Conservation (phyloP, 2,113 vertebrate species). For the Galeopterus variegatus region DNA sequence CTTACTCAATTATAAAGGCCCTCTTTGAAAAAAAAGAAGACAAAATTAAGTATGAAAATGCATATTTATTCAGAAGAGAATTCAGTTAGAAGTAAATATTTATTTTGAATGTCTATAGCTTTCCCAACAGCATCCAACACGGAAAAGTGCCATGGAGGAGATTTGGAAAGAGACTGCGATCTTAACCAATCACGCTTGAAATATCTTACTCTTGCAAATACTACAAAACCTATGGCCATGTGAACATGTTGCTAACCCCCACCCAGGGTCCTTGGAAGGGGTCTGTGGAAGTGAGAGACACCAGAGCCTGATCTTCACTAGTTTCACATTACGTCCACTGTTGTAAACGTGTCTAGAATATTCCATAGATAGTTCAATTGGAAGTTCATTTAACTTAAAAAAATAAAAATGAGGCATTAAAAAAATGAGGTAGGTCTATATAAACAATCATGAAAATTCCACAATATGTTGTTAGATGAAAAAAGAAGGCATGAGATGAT, state of each 20-base stretch:
- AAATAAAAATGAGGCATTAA: not conserved
- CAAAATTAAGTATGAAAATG: constrained; percentile 51
- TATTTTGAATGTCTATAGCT: constrained; percentile 50
- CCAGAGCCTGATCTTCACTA: not conserved
- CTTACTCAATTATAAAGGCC: not conserved
- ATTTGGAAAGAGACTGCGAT: not conserved
- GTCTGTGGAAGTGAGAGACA: not conserved
- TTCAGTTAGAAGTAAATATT: constrained; percentile 61
- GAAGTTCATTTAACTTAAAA: constrained; percentile 32
- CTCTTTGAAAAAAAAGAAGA: constrained; percentile 7
- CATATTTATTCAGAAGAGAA: constrained; percentile 21
- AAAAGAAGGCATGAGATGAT: not conserved
- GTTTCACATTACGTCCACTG: not conserved
- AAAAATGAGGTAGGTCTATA: not conserved
- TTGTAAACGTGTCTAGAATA: not conserved
- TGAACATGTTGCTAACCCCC: not conserved
- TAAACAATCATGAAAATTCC: not conserved
- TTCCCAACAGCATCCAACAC: not conserved
- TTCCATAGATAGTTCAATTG: not conserved
- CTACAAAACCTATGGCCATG: not conserved
- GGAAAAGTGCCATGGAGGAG: not conserved
- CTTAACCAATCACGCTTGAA: not conserved
- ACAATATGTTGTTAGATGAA: constrained; percentile 15
- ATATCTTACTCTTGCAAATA: constrained; percentile 6
- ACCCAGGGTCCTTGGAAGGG: not conserved